Base-by-base conservation (phyloP, 2,888 invertebrate species). In the Rosalia funebris region DNA sequence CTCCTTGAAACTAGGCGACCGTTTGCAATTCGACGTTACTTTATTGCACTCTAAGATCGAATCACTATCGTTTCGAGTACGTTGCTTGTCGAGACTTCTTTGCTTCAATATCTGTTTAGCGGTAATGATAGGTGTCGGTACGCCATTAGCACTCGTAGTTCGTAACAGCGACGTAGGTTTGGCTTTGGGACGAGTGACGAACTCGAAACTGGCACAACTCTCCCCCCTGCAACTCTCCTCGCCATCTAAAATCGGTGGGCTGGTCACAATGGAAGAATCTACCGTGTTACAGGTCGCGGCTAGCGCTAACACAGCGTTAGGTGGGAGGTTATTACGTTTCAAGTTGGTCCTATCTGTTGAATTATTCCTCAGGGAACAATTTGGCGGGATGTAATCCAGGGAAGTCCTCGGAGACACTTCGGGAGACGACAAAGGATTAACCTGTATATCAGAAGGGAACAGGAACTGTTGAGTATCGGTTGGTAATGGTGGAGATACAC, bases 191-290 rank as follows among this genome's bases (percentile, higher is more conserved):
- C 87, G 83, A 17, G 86, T 83, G 63, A 79, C 83, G 72, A 86
- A 88, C 71, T 88, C 88, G 68, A 88, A 88, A 75, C 87, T 87
- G 15, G 86, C 87, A 74, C 88, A 88, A 57, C 86, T 87, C 70
- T 88, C 88, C 4, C 86, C 87, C 62, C 84, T 83, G 68, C 85
- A 86, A 63, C 86, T 86, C n/a, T 89, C 87, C 0, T 87, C 86
- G 1, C 86, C 86, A 61, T 88, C 87, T 11, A 85, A 82, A 56
- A 87, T 86, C 12, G 86, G 86, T 1, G 86, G 82, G 14, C 85
- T 82, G 0, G 85, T 84, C 15, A 82, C 77, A 42, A 80, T 78
- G 19, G 81, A 78, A 0, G 83, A 83, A 69, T 83, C 83, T n/a
- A 82, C 78, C 1, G 83, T 83, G 52, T 81, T 82, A 59, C 81